Conservation (phyloP, 2,888 invertebrate species). For the Dorcus parallelipipedus region DNA sequence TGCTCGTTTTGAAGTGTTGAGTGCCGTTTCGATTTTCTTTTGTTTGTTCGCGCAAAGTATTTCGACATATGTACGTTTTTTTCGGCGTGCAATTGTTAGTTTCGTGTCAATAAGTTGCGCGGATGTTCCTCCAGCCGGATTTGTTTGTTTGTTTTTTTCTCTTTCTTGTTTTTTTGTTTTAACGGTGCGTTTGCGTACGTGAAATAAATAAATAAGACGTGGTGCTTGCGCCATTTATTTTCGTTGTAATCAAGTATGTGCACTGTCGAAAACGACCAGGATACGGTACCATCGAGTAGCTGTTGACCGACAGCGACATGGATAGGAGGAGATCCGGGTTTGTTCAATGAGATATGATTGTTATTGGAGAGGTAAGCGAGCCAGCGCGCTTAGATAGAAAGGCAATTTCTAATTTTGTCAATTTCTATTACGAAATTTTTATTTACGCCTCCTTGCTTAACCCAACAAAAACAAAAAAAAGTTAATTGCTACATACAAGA, state of each 20-base stretch:
- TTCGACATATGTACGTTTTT: too few relatives aligned
- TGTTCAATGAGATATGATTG: slow-evolving; percentile 20
- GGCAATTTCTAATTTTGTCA: slow-evolving; percentile 2
- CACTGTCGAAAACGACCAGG: slow-evolving; percentile 2
- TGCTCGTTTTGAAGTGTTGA: too few relatives aligned
- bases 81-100: too few relatives aligned
- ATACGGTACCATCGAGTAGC: not conserved
- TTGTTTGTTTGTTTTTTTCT: too few relatives aligned
- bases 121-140: too few relatives aligned
- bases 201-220: not conserved
- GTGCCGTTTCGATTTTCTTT: too few relatives aligned
- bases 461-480: too few relatives aligned
- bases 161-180: too few relatives aligned
- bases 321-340: slow-evolving; percentile 16
- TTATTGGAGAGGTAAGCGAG: slow-evolving; percentile 17
- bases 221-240: not conserved
- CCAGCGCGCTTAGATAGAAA: not conserved
- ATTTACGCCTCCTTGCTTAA: too few relatives aligned
- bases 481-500: too few relatives aligned
- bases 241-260: not conserved
- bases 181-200: not conserved
- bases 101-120: too few relatives aligned
- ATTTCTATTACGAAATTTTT: not conserved
- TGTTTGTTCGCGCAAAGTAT: too few relatives aligned
- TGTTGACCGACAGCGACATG: slow-evolving; percentile 2